phyloP scores from a whole-genome alignment of 2,797 vertebrate genomes.

The Moxostoma hubbsi region DNA sequence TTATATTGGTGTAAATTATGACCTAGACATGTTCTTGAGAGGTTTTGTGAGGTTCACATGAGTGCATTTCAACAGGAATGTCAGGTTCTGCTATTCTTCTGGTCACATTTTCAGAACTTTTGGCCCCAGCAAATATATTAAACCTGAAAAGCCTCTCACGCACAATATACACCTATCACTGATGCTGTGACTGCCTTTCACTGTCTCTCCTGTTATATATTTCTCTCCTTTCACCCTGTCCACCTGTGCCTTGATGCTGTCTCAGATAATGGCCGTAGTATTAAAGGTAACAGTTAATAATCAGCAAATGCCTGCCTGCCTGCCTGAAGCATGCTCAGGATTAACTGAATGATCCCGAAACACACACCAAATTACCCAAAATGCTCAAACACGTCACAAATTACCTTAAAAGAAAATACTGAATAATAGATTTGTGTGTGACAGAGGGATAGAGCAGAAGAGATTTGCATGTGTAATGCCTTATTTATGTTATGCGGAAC shows the following conservation, averaged over 20 bases:
- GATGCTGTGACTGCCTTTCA: constrained; percentile 10
- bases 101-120: neutral
- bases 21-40: no score
- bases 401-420: neutral
- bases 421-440: constrained; percentile 2
- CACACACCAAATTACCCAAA: constrained; percentile 4
- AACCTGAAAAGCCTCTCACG: neutral
- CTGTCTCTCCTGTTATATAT: constrained; percentile 16
- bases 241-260: constrained; percentile 67
- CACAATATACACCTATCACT: constrained; percentile 8
- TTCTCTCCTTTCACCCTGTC: constrained; percentile 47
- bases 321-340: constrained; percentile 54
- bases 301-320: constrained; percentile 34
- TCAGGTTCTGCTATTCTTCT: neutral
- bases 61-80: no score
- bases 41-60: no score
- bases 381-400: constrained; percentile 5
- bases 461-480: constrained; percentile 21
- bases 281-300: constrained; percentile 87
- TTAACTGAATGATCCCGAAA: constrained; percentile 40
- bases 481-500: neutral
- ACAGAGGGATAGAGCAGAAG: neutral
- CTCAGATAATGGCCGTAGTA: constrained; percentile 94
- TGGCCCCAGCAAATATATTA: neutral
- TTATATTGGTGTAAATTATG: no score